Percentiles rank a stretch among this genome's conserved stretches.
phyloP scores from a whole-genome alignment of 2,113 vertebrate genomes.

The Brevimyrus niger region DNA sequence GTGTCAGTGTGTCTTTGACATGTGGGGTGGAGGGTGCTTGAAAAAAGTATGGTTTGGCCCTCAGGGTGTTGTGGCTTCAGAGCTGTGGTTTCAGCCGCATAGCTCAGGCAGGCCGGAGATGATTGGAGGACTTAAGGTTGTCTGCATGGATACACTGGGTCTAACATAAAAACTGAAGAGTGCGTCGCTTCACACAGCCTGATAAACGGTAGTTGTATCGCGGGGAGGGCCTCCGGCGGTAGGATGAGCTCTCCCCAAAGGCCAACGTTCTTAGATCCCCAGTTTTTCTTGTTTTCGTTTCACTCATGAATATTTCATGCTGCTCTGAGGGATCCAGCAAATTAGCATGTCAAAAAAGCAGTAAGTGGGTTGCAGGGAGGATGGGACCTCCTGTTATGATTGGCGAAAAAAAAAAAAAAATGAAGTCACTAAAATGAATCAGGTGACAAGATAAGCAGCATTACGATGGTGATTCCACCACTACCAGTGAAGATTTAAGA shows the following conservation, averaged over 20 bases:
- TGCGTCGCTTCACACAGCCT: background rate
- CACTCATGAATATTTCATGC: slow-evolving; percentile 17
- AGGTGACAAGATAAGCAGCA: background rate
- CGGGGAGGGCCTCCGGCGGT: background rate
- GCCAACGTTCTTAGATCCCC: background rate
- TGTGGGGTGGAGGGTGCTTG: background rate
- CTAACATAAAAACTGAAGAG: background rate
- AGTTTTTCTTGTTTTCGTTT: background rate
- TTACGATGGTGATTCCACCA: background rate
- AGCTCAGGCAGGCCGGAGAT: background rate
- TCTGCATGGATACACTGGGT: background rate
- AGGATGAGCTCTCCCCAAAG: background rate
- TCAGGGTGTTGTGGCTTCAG: background rate
- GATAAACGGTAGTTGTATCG: background rate
- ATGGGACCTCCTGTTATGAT: background rate
- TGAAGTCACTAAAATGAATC: background rate
- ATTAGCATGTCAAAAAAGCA: slow-evolving; percentile 17
- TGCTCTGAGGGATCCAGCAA: slow-evolving; percentile 10
- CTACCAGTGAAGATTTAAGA: background rate
- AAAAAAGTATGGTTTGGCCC: background rate
- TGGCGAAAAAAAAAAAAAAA: background rate
- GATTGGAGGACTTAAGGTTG: background rate
- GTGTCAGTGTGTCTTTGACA: background rate
- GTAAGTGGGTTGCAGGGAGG: background rate
- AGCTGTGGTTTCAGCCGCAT: background rate